These are phyloP conservation scores for Misgurnus anguillicaudatus DNA, from an alignment of 2,113 vertebrate species.

Conservation along the genomic window DNA sequence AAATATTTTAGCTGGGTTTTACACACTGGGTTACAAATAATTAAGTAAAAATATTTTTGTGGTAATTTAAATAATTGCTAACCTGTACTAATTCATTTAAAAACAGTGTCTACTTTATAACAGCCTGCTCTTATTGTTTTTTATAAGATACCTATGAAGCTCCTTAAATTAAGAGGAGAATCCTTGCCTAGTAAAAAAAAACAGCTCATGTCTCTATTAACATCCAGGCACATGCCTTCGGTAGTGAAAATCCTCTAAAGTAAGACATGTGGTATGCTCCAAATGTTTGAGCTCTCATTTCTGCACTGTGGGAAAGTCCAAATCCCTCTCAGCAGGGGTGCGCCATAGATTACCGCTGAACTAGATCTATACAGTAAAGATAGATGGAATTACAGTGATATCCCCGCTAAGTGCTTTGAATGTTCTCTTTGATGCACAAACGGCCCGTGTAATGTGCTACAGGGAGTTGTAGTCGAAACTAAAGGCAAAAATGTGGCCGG, in stretches of 20 bases:
- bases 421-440: conserved; percentile 66
- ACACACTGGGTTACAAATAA: too few relatives aligned
- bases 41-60: too few relatives aligned
- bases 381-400: conserved; percentile 68
- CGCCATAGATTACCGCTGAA: conserved; percentile 59
- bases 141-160: conserved; percentile 6
- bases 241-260: conserved; percentile 49
- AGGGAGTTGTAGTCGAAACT: conserved; percentile 5
- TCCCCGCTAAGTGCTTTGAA: conserved; percentile 71
- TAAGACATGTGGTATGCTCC: conserved; percentile 44
- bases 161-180: conserved; percentile 34
- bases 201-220: conserved; percentile 24
- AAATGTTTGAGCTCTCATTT: conserved; percentile 37
- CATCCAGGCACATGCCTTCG: conserved; percentile 22
- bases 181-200: conserved; percentile 38
- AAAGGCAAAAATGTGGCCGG: conserved; percentile 27
- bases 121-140: conserved; percentile 20
- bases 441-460: conserved; percentile 31
- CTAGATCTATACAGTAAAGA: conserved; percentile 65
- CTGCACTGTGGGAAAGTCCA: conserved; percentile 69
- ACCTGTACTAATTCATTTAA: too few relatives aligned
- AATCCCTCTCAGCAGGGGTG: conserved; percentile 63
- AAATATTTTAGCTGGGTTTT: too few relatives aligned
- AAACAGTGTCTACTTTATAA: background rate
- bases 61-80: too few relatives aligned